Evolutionary conservation across 2,888 invertebrate genomes (phyloP).

Genomic region (Hypsopygia costalis): DNA sequence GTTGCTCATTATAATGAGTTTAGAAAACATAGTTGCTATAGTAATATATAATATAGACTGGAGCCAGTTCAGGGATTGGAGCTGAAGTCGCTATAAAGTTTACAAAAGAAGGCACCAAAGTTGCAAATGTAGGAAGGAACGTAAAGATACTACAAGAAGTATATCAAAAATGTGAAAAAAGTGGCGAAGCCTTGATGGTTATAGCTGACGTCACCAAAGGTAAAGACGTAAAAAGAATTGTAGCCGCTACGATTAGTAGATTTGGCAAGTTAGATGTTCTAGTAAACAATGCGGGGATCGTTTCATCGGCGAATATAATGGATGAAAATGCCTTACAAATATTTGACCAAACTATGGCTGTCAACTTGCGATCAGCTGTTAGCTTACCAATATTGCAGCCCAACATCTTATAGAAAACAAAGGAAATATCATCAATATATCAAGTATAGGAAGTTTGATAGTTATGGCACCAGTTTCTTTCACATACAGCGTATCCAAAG

Average conservation of each 20-base stretch:
- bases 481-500: conserved; percentile 84
- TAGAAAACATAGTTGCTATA: conserved; percentile 29
- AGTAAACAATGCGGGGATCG: conserved; percentile 36
- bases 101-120: conserved; percentile 22
- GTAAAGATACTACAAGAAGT: conserved; percentile 25
- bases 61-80: conserved; percentile 31
- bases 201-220: conserved; percentile 31
- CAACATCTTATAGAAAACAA: conserved; percentile 22
- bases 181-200: conserved; percentile 25
- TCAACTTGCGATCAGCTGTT: conserved; percentile 33
- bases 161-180: conserved; percentile 22
- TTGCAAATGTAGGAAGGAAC: conserved; percentile 31
- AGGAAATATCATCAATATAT: conserved; percentile 30
- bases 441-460: too few relatives aligned
- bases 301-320: conserved; percentile 22
- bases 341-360: conserved; percentile 29
- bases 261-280: conserved; percentile 36
- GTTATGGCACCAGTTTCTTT: too few relatives aligned
- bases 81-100: conserved; percentile 25
- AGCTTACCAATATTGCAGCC: conserved; percentile 27
- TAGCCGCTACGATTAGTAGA: conserved; percentile 22
- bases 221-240: conserved; percentile 23
- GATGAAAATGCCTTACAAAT: conserved; percentile 26
- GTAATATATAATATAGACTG: too few relatives aligned
- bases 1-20: conserved; percentile 33